These are phyloP conservation scores for Ectemnius lituratus DNA, from an alignment of 2,888 invertebrate species.

Conservation along the genomic window DNA sequence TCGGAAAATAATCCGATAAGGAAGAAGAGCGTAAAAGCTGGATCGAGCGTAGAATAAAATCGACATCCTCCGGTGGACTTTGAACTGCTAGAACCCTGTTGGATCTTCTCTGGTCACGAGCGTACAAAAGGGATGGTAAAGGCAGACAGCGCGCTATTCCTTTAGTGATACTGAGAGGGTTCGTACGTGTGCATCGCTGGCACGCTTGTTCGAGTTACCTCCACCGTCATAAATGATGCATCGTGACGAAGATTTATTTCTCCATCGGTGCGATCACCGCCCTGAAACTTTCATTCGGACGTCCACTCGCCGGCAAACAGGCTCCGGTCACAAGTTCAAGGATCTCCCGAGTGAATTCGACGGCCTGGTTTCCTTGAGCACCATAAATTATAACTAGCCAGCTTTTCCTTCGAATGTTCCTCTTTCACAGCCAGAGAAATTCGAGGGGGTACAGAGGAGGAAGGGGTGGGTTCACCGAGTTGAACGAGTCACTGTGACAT, in stretches of 20 bases:
- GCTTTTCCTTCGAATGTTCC: not conserved
- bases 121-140: constrained; percentile 18
- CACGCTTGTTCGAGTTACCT: not conserved
- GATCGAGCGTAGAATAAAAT: constrained; percentile 32
- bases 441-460: no score
- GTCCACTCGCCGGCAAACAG: no score
- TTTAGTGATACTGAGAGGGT: constrained; percentile 1
- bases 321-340: constrained; percentile 2
- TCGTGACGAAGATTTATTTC: constrained; percentile 10
- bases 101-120: constrained; percentile 25
- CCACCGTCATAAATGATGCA: constrained; percentile 6
- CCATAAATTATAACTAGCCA: constrained; percentile 1
- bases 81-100: constrained; percentile 21
- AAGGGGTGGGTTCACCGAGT: no score
- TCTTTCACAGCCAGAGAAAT: no score
- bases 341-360: not conserved
- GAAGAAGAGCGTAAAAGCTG: constrained; percentile 18
- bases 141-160: not conserved
- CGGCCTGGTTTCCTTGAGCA: not conserved
- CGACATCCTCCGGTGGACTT: constrained; percentile 18
- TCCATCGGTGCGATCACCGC: not conserved
- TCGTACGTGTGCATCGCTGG: constrained; percentile 20
- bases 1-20: constrained; percentile 53
- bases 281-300: constrained; percentile 6
- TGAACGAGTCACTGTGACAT: not conserved